Evolutionary conservation across 1,140 invertebrate genomes (phyloP).

Genomic region (Diorhabda carinulata): DNA sequence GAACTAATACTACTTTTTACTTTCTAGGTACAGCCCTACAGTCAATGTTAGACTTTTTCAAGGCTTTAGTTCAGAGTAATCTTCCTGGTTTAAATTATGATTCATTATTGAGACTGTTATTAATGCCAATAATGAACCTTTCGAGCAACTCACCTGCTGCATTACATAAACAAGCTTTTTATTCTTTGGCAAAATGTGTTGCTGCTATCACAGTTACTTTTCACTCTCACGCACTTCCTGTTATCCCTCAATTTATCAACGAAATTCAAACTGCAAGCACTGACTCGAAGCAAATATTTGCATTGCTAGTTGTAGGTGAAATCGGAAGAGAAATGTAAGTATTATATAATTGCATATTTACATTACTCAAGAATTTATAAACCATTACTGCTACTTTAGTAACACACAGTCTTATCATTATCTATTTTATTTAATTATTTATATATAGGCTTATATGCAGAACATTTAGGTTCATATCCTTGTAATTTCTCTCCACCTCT

Average conservation of each 20-base stretch:
- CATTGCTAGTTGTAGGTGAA: conserved; percentile 90
- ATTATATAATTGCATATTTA: background rate
- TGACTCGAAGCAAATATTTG: conserved; percentile 87
- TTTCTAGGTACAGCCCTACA: conserved; percentile 73
- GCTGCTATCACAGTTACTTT: conserved; percentile 83
- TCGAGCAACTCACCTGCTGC: conserved; percentile 25
- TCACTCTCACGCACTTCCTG: conserved; percentile 67
- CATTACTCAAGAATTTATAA: background rate
- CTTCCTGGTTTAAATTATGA: conserved; percentile 76
- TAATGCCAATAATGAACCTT: conserved; percentile 42
- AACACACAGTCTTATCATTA: too few species aligned
- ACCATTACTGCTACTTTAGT: too few species aligned
- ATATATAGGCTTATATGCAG: too few species aligned
- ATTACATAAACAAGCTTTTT: conserved; percentile 75
- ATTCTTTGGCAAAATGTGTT: conserved; percentile 92
- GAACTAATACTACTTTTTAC: too few species aligned
- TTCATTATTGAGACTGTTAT: conserved; percentile 71
- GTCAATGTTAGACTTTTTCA: conserved; percentile 88
- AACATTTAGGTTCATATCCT: too few species aligned
- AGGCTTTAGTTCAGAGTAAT: conserved; percentile 78
- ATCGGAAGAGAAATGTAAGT: conserved; percentile 89
- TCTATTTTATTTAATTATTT: too few species aligned
- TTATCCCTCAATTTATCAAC: conserved; percentile 80
- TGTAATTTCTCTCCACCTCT: too few species aligned
- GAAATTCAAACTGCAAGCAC: conserved; percentile 71